Evolutionary conservation across 2,888 invertebrate species (phyloP).

Genomic region (Apotomis betuletana): DNA sequence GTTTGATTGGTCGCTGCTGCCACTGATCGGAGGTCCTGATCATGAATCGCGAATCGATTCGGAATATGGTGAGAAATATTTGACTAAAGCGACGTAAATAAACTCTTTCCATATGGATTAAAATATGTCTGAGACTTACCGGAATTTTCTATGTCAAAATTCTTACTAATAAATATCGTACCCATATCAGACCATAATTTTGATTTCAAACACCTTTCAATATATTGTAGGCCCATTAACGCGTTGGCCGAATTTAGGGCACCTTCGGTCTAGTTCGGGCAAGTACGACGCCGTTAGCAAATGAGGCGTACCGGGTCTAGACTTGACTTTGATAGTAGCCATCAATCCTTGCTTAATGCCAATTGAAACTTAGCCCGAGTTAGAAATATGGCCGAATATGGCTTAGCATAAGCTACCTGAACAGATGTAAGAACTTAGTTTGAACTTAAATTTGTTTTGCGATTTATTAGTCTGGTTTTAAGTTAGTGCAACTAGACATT

Average conservation of each 20-base stretch:
- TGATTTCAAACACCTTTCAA: conserved; percentile 18
- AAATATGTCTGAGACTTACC: too few relatives aligned
- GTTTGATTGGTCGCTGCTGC: too few relatives aligned
- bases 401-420: not conserved
- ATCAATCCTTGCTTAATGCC: conserved; percentile 19
- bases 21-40: too few relatives aligned
- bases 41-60: too few relatives aligned
- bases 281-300: conserved; percentile 41
- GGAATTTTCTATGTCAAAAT: too few relatives aligned
- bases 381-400: conserved; percentile 2
- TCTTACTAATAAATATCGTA: too few relatives aligned
- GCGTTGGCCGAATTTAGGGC: conserved; percentile 14
- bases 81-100: too few relatives aligned
- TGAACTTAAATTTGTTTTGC: conserved; percentile 9
- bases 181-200: not conserved
- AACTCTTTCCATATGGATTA: too few relatives aligned
- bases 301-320: conserved; percentile 46
- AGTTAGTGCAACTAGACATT: too few relatives aligned
- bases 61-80: too few relatives aligned
- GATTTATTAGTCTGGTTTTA: not conserved
- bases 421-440: conserved; percentile 2
- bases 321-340: conserved; percentile 33
- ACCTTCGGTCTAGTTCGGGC: not conserved
- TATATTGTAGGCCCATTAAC: conserved; percentile 42
- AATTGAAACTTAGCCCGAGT: conserved; percentile 9